phyloP scores from a whole-genome alignment of 92 coral and sea anemone species.

The Epizoanthus scotinus region DNA sequence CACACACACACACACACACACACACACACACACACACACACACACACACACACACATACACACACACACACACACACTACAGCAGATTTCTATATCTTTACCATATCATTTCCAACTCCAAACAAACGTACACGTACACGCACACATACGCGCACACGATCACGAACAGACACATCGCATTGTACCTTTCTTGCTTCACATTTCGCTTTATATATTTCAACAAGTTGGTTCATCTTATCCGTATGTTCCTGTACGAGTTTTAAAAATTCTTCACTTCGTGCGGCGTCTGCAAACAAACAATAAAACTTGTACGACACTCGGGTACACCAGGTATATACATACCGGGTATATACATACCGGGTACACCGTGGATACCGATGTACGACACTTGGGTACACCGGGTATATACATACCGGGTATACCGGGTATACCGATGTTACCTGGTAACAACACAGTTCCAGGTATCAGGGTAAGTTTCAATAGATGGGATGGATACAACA shows the following conservation, averaged over 20 bases:
- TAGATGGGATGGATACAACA: too few relatives aligned
- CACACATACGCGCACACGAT: background rate
- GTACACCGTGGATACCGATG: too few relatives aligned
- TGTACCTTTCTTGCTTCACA: conserved; percentile 60
- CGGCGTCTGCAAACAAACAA: conserved; percentile 41
- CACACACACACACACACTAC: background rate
- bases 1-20: background rate
- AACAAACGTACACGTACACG: background rate
- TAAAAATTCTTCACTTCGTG: conserved; percentile 65
- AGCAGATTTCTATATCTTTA: too few relatives aligned
- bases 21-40: background rate
- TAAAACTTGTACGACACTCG: background rate
- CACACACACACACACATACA: background rate
- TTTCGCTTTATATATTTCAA: conserved; percentile 53
- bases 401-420: too few relatives aligned
- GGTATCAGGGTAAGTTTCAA: too few relatives aligned
- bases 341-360: too few relatives aligned
- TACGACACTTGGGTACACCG: too few relatives aligned
- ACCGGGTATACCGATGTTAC: background rate
- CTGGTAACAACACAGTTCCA: background rate
- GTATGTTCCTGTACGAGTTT: conserved; percentile 50
- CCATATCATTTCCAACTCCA: too few relatives aligned
- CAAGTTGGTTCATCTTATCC: conserved; percentile 53
- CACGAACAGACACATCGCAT: background rate
- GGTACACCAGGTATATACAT: too few relatives aligned